Evolutionary conservation across 2,888 invertebrate species (phyloP).

Genomic region (Cataglyphis rosenhaueri): DNA sequence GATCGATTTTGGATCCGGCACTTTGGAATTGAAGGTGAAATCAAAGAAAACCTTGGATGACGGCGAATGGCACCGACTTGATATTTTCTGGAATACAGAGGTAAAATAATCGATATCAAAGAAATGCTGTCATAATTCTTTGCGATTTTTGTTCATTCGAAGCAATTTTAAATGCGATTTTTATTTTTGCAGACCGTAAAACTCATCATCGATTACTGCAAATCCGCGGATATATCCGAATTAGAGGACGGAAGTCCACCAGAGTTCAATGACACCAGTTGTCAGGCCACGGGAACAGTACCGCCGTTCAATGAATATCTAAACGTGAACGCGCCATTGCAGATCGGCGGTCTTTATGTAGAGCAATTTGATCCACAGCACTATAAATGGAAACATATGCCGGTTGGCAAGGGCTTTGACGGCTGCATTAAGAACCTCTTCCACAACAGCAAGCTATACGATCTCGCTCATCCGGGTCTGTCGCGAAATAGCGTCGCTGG

Average conservation of each 20-base stretch:
- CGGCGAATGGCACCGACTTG: constrained; percentile 99
- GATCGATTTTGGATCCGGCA: constrained; percentile 98
- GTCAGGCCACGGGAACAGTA: constrained; percentile 95
- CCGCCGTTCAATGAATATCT: constrained; percentile 98
- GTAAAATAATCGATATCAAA: constrained; percentile 74
- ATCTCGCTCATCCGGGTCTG: constrained; percentile 96
- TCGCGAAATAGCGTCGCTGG: constrained; percentile 95
- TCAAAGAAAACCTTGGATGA: constrained; percentile 96
- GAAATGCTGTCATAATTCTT: neutral
- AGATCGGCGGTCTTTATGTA: constrained; percentile 96
- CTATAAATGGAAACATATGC: constrained; percentile 96
- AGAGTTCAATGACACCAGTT: constrained; percentile 94
- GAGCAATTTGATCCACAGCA: constrained; percentile 95
- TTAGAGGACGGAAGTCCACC: constrained; percentile 96
- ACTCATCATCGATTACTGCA: constrained; percentile 97
- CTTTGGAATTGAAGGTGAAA: constrained; percentile 93
- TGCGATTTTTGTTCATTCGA: neutral
- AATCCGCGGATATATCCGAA: constrained; percentile 94
- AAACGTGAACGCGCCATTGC: constrained; percentile 97
- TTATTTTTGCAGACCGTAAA: constrained; percentile 89
- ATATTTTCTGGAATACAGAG: constrained; percentile 98
- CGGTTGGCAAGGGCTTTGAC: constrained; percentile 95
- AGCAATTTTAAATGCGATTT: neutral
- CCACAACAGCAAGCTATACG: constrained; percentile 98
- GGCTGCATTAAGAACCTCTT: constrained; percentile 98